Evolutionary conservation across 2,797 vertebrate species (phyloP).

Genomic region (Acipenser oxyrinchus): DNA sequence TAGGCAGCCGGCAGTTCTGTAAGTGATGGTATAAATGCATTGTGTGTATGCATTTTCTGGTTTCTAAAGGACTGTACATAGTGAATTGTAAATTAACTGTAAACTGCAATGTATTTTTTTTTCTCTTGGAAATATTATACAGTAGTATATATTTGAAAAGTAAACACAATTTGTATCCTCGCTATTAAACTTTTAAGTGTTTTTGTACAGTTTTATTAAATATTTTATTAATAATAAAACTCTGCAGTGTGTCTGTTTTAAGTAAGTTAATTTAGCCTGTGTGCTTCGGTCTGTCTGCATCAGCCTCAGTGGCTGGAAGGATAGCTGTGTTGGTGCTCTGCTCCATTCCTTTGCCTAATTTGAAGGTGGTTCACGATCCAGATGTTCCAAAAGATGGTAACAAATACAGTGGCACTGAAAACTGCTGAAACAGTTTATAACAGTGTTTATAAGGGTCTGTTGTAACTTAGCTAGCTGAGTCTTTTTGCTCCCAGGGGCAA

Average conservation of each 20-base stretch:
- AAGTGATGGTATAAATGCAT: constrained; percentile 53
- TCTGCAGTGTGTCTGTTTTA: constrained; percentile 20
- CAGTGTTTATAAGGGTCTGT: too few relatives aligned
- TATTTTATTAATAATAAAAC: constrained; percentile 59
- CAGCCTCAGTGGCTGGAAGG: constrained; percentile 24
- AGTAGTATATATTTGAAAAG: constrained; percentile 71
- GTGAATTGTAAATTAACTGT: constrained; percentile 75
- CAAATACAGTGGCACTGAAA: neutral
- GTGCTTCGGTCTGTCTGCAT: constrained; percentile 28
- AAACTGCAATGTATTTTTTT: constrained; percentile 67
- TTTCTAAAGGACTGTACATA: constrained; percentile 77
- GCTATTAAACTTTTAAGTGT: constrained; percentile 53
- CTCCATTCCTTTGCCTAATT: constrained; percentile 27
- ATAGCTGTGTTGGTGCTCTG: constrained; percentile 26
- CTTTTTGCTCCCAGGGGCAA: too few relatives aligned
- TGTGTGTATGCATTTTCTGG: constrained; percentile 63
- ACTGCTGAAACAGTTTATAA: too few relatives aligned
- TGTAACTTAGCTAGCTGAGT: too few relatives aligned
- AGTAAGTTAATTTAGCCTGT: too few relatives aligned
- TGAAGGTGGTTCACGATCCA: constrained; percentile 30
- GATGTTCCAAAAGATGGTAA: constrained; percentile 4
- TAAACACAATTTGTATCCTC: constrained; percentile 57
- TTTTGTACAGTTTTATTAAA: constrained; percentile 78
- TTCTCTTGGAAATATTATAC: constrained; percentile 63
- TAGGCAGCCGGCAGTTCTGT: constrained; percentile 17